A percentile compares a stretch with the other conserved stretches of the same genome.
Conservation (phyloP, 2,797 vertebrate genomes). For the Danio choprae region DNA sequence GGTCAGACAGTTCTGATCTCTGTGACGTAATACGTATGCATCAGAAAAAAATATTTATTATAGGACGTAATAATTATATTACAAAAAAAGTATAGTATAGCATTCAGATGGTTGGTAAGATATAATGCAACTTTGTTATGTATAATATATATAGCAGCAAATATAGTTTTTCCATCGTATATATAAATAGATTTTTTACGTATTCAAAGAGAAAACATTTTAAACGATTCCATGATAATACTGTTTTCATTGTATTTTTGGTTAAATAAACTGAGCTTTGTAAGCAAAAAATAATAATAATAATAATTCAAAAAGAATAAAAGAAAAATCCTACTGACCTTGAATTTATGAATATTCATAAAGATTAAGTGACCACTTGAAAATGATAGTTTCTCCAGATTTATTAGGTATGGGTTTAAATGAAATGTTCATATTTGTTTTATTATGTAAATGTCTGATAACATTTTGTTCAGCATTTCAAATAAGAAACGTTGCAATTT, state of each 20-base stretch:
- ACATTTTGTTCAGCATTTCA: no score
- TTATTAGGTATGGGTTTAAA: no score
- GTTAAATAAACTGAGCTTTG: neutral
- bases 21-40: conserved; percentile 55
- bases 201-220: neutral
- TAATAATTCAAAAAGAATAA: no score
- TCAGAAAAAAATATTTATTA: conserved; percentile 39
- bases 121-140: no score
- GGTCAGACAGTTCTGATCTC: conserved; percentile 59
- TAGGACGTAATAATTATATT: conserved; percentile 31
- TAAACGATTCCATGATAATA: neutral
- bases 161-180: neutral
- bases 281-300: neutral
- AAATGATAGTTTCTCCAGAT: no score
- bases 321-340: neutral
- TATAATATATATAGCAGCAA: neutral
- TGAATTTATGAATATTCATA: neutral
- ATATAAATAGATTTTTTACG: neutral
- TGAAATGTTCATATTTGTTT: no score
- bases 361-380: no score
- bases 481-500: no score
- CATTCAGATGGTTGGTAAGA: neutral
- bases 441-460: no score
- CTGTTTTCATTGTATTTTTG: neutral
- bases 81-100: neutral